Evolutionary conservation across 2,113 vertebrate species (phyloP).

Genomic region (Aepyceros melampus): DNA sequence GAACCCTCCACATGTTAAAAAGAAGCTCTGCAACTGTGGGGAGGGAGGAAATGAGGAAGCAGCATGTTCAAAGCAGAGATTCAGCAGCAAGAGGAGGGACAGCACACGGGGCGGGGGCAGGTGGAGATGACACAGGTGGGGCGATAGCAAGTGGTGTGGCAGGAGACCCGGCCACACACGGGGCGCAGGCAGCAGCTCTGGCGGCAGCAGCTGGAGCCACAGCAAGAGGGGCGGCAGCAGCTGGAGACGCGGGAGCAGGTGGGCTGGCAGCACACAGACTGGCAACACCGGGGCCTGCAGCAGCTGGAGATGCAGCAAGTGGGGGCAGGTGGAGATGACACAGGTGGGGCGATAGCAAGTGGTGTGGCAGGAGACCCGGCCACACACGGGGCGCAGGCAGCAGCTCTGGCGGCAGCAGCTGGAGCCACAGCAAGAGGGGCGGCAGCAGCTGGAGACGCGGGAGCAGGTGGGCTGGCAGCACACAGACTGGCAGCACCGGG

Average conservation of each 20-base stretch:
- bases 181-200: neutral
- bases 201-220: neutral
- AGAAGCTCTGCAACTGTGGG: neutral
- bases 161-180: neutral
- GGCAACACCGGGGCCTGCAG: neutral
- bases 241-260: neutral
- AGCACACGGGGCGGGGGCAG: constrained; percentile 37
- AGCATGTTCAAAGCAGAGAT: neutral
- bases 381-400: neutral
- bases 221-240: neutral
- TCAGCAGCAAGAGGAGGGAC: neutral
- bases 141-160: neutral
- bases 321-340: constrained; percentile 36
- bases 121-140: neutral
- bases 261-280: neutral
- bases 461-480: neutral
- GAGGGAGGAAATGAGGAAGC: neutral
- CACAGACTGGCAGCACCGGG: neutral
- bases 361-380: neutral
- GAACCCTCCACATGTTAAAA: neutral
- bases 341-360: neutral
- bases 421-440: neutral
- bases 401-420: neutral
- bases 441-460: neutral
- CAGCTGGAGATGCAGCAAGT: too few relatives aligned